Base-by-base conservation (phyloP, 2,113 vertebrate species). In the Anseranas semipalmata region DNA sequence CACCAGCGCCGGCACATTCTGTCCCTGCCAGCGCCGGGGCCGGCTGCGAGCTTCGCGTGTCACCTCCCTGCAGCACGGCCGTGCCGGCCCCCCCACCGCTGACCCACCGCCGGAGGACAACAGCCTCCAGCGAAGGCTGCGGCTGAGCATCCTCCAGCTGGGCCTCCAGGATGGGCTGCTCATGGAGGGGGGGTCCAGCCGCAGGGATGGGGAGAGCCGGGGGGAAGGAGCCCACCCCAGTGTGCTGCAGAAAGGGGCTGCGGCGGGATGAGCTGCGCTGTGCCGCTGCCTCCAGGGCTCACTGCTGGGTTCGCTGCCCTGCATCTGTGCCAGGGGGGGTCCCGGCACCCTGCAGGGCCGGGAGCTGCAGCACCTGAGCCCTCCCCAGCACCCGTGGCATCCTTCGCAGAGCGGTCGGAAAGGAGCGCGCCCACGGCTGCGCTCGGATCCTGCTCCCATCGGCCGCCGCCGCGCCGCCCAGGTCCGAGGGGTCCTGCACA, bases 1-100 rank as follows among this genome's bases (percentile, higher is more conserved):
- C 7, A 3, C 60, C 53, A 6, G 85, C 35, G 7, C 53, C 58
- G 56, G 93, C 93, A 95, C 94, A 96, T 95, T 95, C 95, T 95
- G 96, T 97, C 94, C 96, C 84, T 58, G 83, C 39, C 91, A 81
- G 89, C 2, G 3, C 75, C 7, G 24, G 37, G 41, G 32, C 2
- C 2, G 5, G 80, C 63, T n/a, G 6, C 33, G 2, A 35, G 82
- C 39, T 41, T 53, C 32, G 5, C 3, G 3, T 83, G 82, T 90
- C 92, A 80, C 79, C 43, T 20, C 85, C 55, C 48, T 0, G 1
- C 0, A 4, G 45, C 70, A 46, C 4, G 11, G 67, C 60, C 7
- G 3, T 1, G 24, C 46, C 22, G 79, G 21, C 13, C 58, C 84
- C 35, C 33, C 4, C 1, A 1, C 17, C 13, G 5, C 48, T 7